Evolutionary conservation across 2,113 vertebrate species (phyloP).

Genomic region (Rhadina sibilatrix): DNA sequence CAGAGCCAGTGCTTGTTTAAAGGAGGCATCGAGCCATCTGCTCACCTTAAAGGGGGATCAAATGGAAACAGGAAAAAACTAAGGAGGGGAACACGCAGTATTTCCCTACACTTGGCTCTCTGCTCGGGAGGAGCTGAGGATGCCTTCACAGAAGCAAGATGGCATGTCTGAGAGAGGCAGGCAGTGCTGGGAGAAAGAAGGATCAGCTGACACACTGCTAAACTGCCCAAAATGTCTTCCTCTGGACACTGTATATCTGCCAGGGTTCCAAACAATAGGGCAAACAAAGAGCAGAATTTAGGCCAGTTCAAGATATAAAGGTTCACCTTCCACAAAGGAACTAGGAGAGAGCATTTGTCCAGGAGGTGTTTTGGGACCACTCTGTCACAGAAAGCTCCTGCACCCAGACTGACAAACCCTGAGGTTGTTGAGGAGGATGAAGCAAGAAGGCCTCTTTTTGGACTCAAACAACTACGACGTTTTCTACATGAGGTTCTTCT

Average conservation of each 20-base stretch:
- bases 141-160: neutral
- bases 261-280: neutral
- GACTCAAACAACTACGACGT: too few relatives aligned
- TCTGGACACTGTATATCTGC: neutral
- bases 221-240: neutral
- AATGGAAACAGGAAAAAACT: neutral
- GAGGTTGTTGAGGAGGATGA: too few relatives aligned
- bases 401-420: neutral
- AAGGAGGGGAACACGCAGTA: neutral
- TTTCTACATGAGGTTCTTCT: neutral
- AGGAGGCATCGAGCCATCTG: neutral
- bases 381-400: neutral
- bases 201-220: neutral
- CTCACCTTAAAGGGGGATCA: neutral
- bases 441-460: too few relatives aligned
- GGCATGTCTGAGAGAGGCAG: neutral
- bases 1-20: neutral
- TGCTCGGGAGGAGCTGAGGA: neutral
- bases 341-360: neutral
- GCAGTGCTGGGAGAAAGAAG: neutral
- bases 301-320: neutral
- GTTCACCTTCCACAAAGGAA: neutral
- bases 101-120: neutral
- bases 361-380: neutral
- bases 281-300: neutral